Conservation (phyloP, 1,140 invertebrate genomes). For the Diprion similis region DNA sequence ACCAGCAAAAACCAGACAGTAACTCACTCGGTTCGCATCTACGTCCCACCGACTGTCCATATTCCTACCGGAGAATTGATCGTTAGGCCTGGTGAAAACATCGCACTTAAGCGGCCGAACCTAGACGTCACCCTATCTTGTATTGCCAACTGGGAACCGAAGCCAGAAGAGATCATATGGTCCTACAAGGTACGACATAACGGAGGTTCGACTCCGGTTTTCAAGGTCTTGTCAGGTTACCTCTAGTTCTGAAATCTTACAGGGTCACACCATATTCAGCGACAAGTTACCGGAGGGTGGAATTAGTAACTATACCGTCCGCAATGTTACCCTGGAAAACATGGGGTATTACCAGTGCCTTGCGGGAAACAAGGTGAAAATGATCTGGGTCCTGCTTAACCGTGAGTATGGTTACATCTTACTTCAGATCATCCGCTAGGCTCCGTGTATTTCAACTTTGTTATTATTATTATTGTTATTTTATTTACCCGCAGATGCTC, state of each 20-base stretch:
- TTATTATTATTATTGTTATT: not conserved
- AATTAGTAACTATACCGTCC: slow-evolving; percentile 37
- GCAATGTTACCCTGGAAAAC: slow-evolving; percentile 40
- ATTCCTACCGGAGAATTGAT: slow-evolving; percentile 23
- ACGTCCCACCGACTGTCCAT: slow-evolving; percentile 1
- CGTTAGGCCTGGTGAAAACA: slow-evolving; percentile 31
- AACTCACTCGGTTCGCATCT: slow-evolving; percentile 36
- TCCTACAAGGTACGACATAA: slow-evolving; percentile 39
- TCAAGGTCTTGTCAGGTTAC: not conserved
- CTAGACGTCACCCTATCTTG: slow-evolving; percentile 35
- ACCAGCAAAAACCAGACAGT: slow-evolving; percentile 9
- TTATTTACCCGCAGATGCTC: slow-evolving; percentile 49
- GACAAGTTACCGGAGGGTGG: slow-evolving; percentile 17
- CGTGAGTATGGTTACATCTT: slow-evolving; percentile 36
- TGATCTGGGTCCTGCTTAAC: slow-evolving; percentile 37
- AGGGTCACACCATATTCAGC: slow-evolving; percentile 38
- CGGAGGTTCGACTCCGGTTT: slow-evolving; percentile 1
- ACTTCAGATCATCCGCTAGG: not conserved
- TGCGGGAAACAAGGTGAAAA: slow-evolving; percentile 34
- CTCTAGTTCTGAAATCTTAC: not conserved
- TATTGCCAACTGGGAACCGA: slow-evolving; percentile 19
- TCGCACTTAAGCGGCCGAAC: slow-evolving; percentile 29
- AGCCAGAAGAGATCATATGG: slow-evolving; percentile 39
- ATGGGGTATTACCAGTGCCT: slow-evolving; percentile 47
- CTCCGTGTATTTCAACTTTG: not conserved